Evolutionary conservation across 2,797 vertebrate genomes (phyloP), one percentile per base, ranked within the genome.

Genomic region (Platyrinchus mystaceus): DNA sequence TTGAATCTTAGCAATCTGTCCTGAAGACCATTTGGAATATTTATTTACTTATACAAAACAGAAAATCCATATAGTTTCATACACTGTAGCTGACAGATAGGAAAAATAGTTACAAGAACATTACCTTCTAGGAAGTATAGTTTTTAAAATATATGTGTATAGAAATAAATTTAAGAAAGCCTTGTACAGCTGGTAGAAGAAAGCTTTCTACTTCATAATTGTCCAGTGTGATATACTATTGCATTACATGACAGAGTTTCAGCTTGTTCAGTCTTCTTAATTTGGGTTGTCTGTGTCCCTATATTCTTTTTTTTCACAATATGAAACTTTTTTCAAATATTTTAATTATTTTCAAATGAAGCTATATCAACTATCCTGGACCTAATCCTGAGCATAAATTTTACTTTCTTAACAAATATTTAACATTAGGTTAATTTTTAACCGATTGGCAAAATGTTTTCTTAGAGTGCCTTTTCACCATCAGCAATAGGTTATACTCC

Each of bases 1-100:
- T 92, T 92, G 74, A 86, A 94, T 87, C 55, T 83, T 95, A 96
- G 84, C 91, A 93, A 68, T 89, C 79, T 94, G 87, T 92, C 80
- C 90, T 70, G 46, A 93, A 94, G 90, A 94, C 22, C 69, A 69
- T 77, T 94, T 94, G n/a, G 83, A 95, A 95, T 92, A 93, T 86
- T 95, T 95, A 93, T 84, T 92, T 90, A 89, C 37, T 32, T 84
- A 59, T 14, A 59, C 64, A 94, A 96, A 95, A 70, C 28, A 95
- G 89, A 95, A 70, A 70, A 32, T 67, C 22, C 24, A 49, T 75
- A 56, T 16, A 56, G 75, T 84, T 93, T 84, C 39, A 68, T 64
- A 55, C 24, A 74, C 46, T 28, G n/a, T 14, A 55, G 39, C 21
- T 70, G 19, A 93, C 49, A 85, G 27, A 67, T 43, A 86, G 91